Percentiles rank a stretch among this genome's conserved stretches.
Conservation (phyloP, 2,797 vertebrate genomes). For the Crypturellus tataupa region DNA sequence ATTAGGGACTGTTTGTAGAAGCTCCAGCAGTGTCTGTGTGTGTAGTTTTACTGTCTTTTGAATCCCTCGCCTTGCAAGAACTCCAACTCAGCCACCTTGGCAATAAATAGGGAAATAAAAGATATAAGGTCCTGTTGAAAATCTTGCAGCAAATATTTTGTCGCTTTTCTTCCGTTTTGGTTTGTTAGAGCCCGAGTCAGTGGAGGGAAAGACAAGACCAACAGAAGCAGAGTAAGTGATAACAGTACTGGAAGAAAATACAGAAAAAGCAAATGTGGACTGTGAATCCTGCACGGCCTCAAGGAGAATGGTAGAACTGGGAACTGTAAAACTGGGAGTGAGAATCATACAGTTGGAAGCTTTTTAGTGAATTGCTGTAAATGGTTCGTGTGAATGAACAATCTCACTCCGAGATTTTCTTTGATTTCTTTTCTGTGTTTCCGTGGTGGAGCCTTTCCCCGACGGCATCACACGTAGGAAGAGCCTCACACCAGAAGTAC, state of each 20-base stretch:
- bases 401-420: background rate
- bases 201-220: background rate
- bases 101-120: background rate
- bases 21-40: background rate
- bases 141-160: background rate
- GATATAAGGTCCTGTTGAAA: background rate
- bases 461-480: background rate
- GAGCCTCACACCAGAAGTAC: background rate
- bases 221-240: background rate
- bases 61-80: conserved; percentile 28
- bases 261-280: background rate
- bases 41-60: conserved; percentile 7
- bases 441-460: background rate
- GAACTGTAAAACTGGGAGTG: background rate
- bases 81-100: background rate
- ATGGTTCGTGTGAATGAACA: background rate
- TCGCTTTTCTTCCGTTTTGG: background rate
- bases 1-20: conserved; percentile 31
- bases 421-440: background rate
- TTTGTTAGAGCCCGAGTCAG: background rate
- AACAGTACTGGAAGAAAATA: background rate
- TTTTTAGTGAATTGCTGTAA: background rate
- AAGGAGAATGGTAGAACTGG: background rate
- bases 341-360: background rate
- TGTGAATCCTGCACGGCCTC: background rate